Percentiles rank a stretch among this genome's conserved stretches.
These are phyloP conservation scores for Drosophila sechellia DNA, from an alignment of 1,140 invertebrate species.

Conservation along the genomic window DNA sequence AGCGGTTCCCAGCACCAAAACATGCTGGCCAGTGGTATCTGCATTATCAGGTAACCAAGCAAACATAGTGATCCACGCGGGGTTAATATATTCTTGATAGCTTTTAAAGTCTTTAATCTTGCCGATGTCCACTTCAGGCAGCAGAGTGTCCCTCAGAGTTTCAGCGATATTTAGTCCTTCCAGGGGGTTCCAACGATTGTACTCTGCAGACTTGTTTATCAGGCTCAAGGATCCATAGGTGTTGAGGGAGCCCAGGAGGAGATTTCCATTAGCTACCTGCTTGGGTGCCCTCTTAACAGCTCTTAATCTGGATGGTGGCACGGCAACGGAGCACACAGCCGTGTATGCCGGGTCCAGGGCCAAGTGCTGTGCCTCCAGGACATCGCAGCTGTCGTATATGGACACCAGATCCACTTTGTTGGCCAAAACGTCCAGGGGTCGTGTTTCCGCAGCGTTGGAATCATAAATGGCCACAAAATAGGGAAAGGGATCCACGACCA, in stretches of 20 bases:
- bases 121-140: constrained; percentile 10
- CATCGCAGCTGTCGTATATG: constrained; percentile 51
- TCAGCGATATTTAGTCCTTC: constrained; percentile 32
- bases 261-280: constrained; percentile 28
- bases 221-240: constrained; percentile 41
- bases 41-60: constrained; percentile 34
- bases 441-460: not conserved
- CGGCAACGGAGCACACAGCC: constrained; percentile 32
- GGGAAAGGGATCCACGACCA: constrained; percentile 27
- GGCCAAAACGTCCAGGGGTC: constrained; percentile 46
- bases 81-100: constrained; percentile 50
- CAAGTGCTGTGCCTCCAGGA: constrained; percentile 55
- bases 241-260: constrained; percentile 45
- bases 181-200: constrained; percentile 21
- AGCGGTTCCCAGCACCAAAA: constrained; percentile 61
- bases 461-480: constrained; percentile 28
- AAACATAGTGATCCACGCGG: constrained; percentile 68
- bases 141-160: constrained; percentile 34
- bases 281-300: constrained; percentile 29
- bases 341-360: constrained; percentile 51
- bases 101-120: constrained; percentile 39
- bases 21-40: not conserved
- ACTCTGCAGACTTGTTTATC: constrained; percentile 31
- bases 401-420: constrained; percentile 33
- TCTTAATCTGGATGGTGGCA: constrained; percentile 22